Evolutionary conservation across 2,888 invertebrate genomes (phyloP).

Genomic region (Spodoptera exigua): DNA sequence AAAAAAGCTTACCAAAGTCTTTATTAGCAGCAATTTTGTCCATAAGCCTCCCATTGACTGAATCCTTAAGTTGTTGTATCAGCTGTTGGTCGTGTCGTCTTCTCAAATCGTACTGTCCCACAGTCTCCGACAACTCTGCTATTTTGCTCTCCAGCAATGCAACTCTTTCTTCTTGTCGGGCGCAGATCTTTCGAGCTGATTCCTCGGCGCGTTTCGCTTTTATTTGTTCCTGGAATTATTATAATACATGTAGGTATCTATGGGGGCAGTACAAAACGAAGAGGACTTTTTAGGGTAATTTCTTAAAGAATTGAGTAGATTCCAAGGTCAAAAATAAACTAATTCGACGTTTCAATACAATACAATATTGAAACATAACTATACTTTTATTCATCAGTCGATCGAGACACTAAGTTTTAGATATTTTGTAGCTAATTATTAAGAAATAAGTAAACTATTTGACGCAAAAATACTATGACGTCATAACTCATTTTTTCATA

Average conservation of each 20-base stretch:
- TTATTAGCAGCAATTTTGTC: constrained; percentile 66
- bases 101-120: constrained; percentile 93
- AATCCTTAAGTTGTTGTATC: constrained; percentile 91
- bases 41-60: constrained; percentile 75
- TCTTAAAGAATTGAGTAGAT: too few relatives aligned
- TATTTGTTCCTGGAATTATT: constrained; percentile 90
- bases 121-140: constrained; percentile 93
- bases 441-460: too few relatives aligned
- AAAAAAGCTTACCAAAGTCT: constrained; percentile 53
- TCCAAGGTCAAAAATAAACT: too few relatives aligned
- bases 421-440: too few relatives aligned
- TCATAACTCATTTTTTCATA: too few relatives aligned
- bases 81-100: constrained; percentile 92
- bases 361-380: too few relatives aligned
- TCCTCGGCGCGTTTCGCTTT: constrained; percentile 93
- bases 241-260: constrained; percentile 75
- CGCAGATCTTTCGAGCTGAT: constrained; percentile 91
- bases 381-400: too few relatives aligned
- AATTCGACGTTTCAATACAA: too few relatives aligned
- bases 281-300: too few relatives aligned
- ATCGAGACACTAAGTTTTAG: too few relatives aligned
- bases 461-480: too few relatives aligned
- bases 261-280: too few relatives aligned
- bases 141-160: constrained; percentile 93
- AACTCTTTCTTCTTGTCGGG: constrained; percentile 93